Evolutionary conservation across 2,888 invertebrate species (phyloP), one percentile per base, ranked within the genome.

Genomic region (Perithous albicinctus): DNA sequence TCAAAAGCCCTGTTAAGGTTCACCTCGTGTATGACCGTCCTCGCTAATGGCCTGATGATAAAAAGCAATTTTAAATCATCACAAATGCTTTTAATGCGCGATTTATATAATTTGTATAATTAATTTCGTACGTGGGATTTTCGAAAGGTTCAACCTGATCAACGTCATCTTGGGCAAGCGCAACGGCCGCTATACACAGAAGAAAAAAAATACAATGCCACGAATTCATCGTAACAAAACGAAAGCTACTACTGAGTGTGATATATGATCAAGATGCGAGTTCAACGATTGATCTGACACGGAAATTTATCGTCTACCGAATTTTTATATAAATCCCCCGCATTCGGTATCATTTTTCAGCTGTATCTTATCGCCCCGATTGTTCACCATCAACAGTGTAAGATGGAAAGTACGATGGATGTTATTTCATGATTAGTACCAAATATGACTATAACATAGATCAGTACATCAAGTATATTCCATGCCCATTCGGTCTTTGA

Each of bases 1-100:
- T 90, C 90, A 48, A 90, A 85, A 1, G 84, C 1, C 0, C 75
- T 7, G 29, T 87, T 85, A 3, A 89, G 8, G 1, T 85, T 85
- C 0, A 75, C 51, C 32, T 83, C 81, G 35, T 75, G 54, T n/a
- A 78, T 26, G 18, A 70, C 12, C 0, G 8, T 51, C 32, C 26
- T 32, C 18, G 29, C 4, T 0, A 35, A 8, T 2, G n/a, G 5
- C 10, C 78, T 80, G 63, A 2, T n/a, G 7, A 61, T 32, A 23
- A 2, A 43, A 63, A 59, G 51, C 10, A 15, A 38, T 1, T 35
- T 3, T 18, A 38, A 51, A 54, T 43, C 10, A 23, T 35, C 15
- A 5, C 56, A 59, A 59, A 59, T 18, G n/a, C 8, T 7, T 32
- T 66, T 54, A 15, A 38, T 38, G 1, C 54, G 35, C n/a, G 15